Base-by-base conservation (phyloP, 1,140 invertebrate species). In the Drosophila parvula region DNA sequence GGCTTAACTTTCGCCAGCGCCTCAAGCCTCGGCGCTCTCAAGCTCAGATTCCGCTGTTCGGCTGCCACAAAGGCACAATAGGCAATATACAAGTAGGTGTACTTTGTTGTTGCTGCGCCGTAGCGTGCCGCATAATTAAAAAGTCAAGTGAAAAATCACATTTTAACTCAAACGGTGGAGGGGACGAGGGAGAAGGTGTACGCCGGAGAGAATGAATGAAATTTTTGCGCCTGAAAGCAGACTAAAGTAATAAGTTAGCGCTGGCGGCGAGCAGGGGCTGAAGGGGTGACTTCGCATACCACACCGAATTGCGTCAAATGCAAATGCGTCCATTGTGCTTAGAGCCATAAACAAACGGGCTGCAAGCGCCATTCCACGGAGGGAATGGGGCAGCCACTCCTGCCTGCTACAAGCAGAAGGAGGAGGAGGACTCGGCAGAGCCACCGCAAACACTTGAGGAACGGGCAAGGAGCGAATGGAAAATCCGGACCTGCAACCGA, bases 121-220 rank as follows among this genome's bases (percentile, higher is more conserved):
- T 58, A 70, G 80, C 58, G 68, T 73, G 86, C 83, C 82, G 77
- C 80, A 84, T 90, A 90, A 90, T 90, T 90, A 90, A 90, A 88
- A 90, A 90, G 88, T 90, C 88, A 90, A 90, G 88, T 90, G 89
- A 90, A 90, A 90, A 90, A 90, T 90, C 88, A 90, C 83, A 91
- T 84, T 90, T 90, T 84, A 81, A 90, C 75, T 82, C 78, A 81
- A 79, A 76, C 74, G 57, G 53, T 51, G 79, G 40, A 28, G 65
- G 76, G 64, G 48, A 18, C 41, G 41, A 48, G 22, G 22, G 22
- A 22, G 22, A 3, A 22, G 69, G 50, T 53, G 11, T 36, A 2
- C 11, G 51, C 10, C 10, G 34, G 30, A 43, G 30, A 53, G 75
- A 78, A 71, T 86, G 84, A 88, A 89, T 89, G 84, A 84, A 84